Percentiles rank a stretch among this genome's conserved stretches.
Evolutionary conservation across 2,797 vertebrate genomes (phyloP).

Genomic region (Hyperoplus lanceolatus): DNA sequence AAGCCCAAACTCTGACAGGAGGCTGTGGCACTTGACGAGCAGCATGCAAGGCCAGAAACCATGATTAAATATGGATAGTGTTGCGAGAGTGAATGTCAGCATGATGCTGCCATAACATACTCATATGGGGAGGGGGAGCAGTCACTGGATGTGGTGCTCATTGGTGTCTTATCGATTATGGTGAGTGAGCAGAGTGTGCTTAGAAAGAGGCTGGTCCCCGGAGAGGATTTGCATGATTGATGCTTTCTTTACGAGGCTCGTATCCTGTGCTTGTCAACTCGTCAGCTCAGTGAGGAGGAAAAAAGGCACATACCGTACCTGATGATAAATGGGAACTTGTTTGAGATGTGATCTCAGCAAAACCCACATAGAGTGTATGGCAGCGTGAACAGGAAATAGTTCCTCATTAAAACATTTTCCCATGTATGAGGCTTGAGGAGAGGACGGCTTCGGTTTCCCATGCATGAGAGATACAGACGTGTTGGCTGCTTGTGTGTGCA

Average conservation of each 20-base stretch:
- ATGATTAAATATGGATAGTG: constrained; percentile 82
- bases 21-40: constrained; percentile 78
- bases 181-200: constrained; percentile 60
- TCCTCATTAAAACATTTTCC: constrained; percentile 46
- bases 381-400: constrained; percentile 42
- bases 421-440: constrained; percentile 33
- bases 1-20: constrained; percentile 80
- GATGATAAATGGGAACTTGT: constrained; percentile 69
- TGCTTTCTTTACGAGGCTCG: constrained; percentile 56
- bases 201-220: constrained; percentile 45
- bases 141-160: constrained; percentile 48
- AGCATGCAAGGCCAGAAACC: constrained; percentile 71
- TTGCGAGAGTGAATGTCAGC: constrained; percentile 69
- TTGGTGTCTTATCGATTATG: constrained; percentile 75
- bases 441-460: constrained; percentile 34
- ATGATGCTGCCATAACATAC: constrained; percentile 67
- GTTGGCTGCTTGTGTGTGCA: constrained; percentile 30
- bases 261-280: constrained; percentile 58
- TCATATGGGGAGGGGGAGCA: constrained; percentile 22
- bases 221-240: constrained; percentile 68
- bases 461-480: constrained; percentile 31
- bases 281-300: constrained; percentile 69
- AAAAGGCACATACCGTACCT: constrained; percentile 42
- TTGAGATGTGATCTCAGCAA: constrained; percentile 58
- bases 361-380: constrained; percentile 38